A percentile compares a stretch with the other conserved stretches of the same genome.
phyloP scores from a whole-genome alignment of 1,140 invertebrate species.

The Hypsibius dujardini region DNA sequence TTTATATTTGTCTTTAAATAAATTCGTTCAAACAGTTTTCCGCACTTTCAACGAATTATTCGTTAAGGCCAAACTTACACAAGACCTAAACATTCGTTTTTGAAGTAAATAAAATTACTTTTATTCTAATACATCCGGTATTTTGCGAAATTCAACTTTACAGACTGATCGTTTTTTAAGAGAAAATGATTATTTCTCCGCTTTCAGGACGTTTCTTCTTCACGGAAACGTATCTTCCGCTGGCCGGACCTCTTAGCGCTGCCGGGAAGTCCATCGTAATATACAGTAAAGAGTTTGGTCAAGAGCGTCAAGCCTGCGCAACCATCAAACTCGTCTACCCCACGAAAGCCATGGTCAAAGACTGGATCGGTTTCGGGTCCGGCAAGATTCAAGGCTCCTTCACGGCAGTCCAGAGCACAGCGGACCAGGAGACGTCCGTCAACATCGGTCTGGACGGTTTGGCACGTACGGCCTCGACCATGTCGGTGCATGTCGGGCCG shows the following conservation, averaged over 20 bases:
- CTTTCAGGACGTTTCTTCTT: background rate
- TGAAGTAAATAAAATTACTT: too few species aligned
- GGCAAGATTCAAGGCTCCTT: background rate
- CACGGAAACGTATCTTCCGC: constrained; percentile 1
- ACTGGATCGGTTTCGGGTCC: background rate
- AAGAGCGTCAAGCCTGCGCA: background rate
- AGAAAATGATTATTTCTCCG: too few species aligned
- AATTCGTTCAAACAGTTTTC: too few species aligned
- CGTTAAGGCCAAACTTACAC: too few species aligned
- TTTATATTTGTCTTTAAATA: too few species aligned
- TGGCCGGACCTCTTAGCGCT: background rate
- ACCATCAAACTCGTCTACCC: constrained; percentile 1
- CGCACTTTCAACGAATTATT: too few species aligned
- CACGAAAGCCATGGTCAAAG: background rate
- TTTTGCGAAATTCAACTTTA: too few species aligned
- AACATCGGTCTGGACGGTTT: background rate
- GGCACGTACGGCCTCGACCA: background rate
- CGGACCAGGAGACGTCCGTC: background rate
- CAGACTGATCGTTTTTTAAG: too few species aligned
- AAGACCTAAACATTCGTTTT: too few species aligned
- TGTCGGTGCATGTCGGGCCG: constrained; percentile 9
- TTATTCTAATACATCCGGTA: too few species aligned
- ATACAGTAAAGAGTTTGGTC: background rate
- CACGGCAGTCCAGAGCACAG: background rate
- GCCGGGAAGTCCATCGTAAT: background rate